These are phyloP conservation scores for Poeciliopsis gracilis DNA, from an alignment of 2,797 vertebrate species.

Conservation along the genomic window DNA sequence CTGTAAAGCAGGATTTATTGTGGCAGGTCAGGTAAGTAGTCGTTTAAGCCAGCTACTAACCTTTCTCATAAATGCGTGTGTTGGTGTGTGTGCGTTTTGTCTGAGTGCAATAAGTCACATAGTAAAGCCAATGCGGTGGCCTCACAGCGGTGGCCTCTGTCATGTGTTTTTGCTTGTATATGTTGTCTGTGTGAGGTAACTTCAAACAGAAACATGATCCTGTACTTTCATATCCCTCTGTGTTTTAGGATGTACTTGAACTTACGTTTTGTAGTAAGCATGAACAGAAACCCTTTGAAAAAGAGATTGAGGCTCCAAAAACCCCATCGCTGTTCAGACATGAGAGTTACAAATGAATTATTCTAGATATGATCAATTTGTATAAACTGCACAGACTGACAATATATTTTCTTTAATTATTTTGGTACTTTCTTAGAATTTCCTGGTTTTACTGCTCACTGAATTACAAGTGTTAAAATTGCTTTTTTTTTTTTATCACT, in stretches of 20 bases:
- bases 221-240: conserved; percentile 31
- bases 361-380: neutral
- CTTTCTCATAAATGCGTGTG: conserved; percentile 29
- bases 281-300: conserved; percentile 27
- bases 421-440: neutral
- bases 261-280: conserved; percentile 23
- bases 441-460: neutral
- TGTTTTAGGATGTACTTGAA: conserved; percentile 31
- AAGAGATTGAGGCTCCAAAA: neutral
- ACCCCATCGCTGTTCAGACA: neutral
- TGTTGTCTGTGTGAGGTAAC: conserved; percentile 36
- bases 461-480: neutral
- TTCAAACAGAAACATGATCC: conserved; percentile 64
- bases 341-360: neutral
- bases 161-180: conserved; percentile 26
- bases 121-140: conserved; percentile 44
- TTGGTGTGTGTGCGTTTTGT: conserved; percentile 21
- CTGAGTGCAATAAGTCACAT: conserved; percentile 44
- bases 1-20: conserved; percentile 56
- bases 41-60: conserved; percentile 60
- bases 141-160: conserved; percentile 51
- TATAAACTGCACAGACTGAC: neutral
- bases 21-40: conserved; percentile 40
- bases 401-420: neutral
- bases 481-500: neutral